phyloP scores from a whole-genome alignment of 2,797 vertebrate species.

The Anas flavirostris region DNA sequence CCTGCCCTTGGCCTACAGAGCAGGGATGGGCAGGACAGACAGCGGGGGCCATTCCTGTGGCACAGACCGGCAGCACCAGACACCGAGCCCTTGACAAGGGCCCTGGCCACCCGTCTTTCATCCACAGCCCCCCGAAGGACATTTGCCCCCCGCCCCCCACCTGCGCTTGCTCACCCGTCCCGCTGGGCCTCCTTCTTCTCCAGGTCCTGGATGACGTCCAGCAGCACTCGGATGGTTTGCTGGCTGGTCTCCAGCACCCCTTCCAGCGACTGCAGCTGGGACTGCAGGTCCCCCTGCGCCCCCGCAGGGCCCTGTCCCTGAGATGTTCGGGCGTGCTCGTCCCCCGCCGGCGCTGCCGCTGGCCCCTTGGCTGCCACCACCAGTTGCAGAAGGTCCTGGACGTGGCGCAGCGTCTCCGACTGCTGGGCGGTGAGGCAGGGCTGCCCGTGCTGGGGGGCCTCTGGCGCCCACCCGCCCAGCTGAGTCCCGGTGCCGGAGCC shows the following conservation, averaged over 20 bases:
- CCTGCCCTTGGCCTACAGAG: background rate
- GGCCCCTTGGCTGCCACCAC: conserved; percentile 83
- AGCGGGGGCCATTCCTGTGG: accelerated
- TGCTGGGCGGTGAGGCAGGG: conserved; percentile 73
- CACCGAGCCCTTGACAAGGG: accelerated
- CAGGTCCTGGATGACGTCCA: conserved; percentile 92
- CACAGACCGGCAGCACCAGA: accelerated
- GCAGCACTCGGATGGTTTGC: conserved; percentile 89
- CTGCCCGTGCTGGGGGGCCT: background rate
- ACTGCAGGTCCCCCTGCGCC: conserved; percentile 81
- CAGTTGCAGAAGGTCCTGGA: conserved; percentile 86
- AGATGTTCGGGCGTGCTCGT: conserved; percentile 72
- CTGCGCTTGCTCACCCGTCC: conserved; percentile 82
- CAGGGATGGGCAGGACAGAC: background rate
- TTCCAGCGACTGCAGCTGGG: conserved; percentile 88
- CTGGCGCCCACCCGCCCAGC: background rate
- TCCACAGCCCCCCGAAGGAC: accelerated
- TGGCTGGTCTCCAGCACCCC: conserved; percentile 91
- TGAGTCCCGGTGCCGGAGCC: accelerated
- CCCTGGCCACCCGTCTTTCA: accelerated
- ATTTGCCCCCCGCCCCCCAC: accelerated
- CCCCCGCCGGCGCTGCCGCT: conserved; percentile 75
- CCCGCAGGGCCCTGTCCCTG: conserved; percentile 31
- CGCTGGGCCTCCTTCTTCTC: conserved; percentile 90
- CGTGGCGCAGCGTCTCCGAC: conserved; percentile 79